Evolutionary conservation across 2,113 vertebrate genomes (phyloP), one percentile per base, ranked within the genome.

Genomic region (Rhipidura dahli): DNA sequence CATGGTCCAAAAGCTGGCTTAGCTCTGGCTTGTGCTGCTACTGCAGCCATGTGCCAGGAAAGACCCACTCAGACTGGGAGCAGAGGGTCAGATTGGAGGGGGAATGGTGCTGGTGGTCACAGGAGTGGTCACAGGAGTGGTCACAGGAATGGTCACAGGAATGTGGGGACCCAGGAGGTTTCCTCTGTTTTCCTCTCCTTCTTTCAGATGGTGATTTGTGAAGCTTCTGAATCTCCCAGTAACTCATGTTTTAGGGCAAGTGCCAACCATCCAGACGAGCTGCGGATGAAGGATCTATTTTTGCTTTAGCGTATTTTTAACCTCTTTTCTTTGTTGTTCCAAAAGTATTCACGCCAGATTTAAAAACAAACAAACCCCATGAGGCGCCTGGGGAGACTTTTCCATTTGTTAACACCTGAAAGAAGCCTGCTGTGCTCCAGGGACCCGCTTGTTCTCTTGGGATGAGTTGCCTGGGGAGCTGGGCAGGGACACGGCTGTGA

Each of bases 281-380:
- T 50, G 88, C 22, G 2, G 87, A 65, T 57, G 93, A 21, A 64
- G 85, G 90, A 88, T 60, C 96, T 96, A 96, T 96, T 96, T 97
- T 96, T 97, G 92, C 79, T 86, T 49, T 60, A 49, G 94, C 18
- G 0, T 95, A 93, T 95, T 96, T 94, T 95, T 96, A 96, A 93
- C 90, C 90, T 91, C 57, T 69, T 63, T 71, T 57, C 35, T 78
- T 57, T 80, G 44, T 59, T 70, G 75, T 72, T 97, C 93, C 71
- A 80, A 91, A 77, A 10, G 82, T 2, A 10, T 77, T 80, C 63
- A 12, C 2, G 71, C 84, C 87, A 80, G 81, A 33, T 85, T 85
- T 76, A 22, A 82, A 91, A 93, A 93, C 90, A 91, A 95, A 88
- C 88, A 42, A 90, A 90, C 37, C 59, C 68, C n/a, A 3, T 39